Conservation (phyloP, 2,113 vertebrate species). For the Plectropomus leopardus region DNA sequence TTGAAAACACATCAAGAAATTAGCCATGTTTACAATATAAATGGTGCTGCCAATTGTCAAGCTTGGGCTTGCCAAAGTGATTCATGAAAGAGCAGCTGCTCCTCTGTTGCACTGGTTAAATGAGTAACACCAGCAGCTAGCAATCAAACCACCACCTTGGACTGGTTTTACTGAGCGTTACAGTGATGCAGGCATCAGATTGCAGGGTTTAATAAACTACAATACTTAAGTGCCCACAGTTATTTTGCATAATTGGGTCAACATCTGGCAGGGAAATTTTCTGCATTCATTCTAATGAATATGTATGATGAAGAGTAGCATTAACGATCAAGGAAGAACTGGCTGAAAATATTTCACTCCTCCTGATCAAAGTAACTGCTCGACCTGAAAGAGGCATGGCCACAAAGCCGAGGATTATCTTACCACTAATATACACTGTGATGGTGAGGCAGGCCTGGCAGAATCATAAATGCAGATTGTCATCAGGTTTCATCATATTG, state of each 20-base stretch:
- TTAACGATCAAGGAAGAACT: not conserved
- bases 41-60: slow-evolving; percentile 61
- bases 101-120: slow-evolving; percentile 32
- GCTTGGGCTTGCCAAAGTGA: slow-evolving; percentile 57
- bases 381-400: not conserved
- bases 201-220: not conserved
- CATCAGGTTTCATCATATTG: not conserved
- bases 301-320: not conserved
- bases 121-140: slow-evolving; percentile 31
- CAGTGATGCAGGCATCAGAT: not conserved
- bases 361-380: not conserved
- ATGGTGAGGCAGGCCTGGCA: not conserved
- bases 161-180: not conserved
- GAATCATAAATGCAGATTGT: not conserved
- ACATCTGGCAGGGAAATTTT: not conserved
- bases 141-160: slow-evolving; percentile 3
- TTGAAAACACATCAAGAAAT: slow-evolving; percentile 73
- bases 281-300: not conserved
- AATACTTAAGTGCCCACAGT: not conserved
- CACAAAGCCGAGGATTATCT: not conserved
- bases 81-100: slow-evolving; percentile 55
- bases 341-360: not conserved
- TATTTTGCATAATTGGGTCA: not conserved
- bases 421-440: not conserved
- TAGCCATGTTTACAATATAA: slow-evolving; percentile 64